Evolutionary conservation across 2,113 vertebrate genomes (phyloP), one percentile per base, ranked within the genome.

Genomic region (Varanus komodoensis): DNA sequence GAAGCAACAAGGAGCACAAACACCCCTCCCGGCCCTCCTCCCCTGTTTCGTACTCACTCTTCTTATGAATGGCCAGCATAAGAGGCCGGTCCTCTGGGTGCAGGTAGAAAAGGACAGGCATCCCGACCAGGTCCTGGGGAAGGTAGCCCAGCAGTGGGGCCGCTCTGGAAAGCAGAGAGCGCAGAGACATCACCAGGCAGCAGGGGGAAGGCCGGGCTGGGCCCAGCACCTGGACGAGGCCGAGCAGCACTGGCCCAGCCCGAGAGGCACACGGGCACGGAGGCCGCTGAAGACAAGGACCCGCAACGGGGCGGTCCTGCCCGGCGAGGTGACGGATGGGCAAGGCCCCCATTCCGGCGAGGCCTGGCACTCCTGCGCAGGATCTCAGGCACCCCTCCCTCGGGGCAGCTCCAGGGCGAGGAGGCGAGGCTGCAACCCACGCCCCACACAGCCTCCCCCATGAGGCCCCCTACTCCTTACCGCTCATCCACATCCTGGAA

Each of bases 401-500:
- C 27, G 4, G 27, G 32, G 15, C 9, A 38, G 29, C n/a, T 69
- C 38, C n/a, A 73, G 27, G 32, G 34, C 34, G 21, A 78, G 27
- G 23, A 64, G 29, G 32, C 0, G 4, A 52, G 23, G 21, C 19
- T 2, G 5, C 8, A 25, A 34, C 11, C 68, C 1, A 4, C 6
- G 9, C n/a, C 38, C 17, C 29, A 2, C 61, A 5, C 6, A 4
- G 3, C 32, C 27, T 61, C 4, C 29, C 74, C 8, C 1, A 2
- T 14, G 3, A 52, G 6, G 12, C 3, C 54, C 50, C 38, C n/a
- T 68, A 6, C 5, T 23, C 29, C 95, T 95, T 79, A 97, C 96
- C 98, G 97, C 90, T 99, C 98, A 3, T 99, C 98, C 15, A 99
- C 98, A 48, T 99, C 98, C 95, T 98, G 98, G 90, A 99, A 99